Evolutionary conservation across 2,113 vertebrate species (phyloP).

Genomic region (Trogon surrucura): DNA sequence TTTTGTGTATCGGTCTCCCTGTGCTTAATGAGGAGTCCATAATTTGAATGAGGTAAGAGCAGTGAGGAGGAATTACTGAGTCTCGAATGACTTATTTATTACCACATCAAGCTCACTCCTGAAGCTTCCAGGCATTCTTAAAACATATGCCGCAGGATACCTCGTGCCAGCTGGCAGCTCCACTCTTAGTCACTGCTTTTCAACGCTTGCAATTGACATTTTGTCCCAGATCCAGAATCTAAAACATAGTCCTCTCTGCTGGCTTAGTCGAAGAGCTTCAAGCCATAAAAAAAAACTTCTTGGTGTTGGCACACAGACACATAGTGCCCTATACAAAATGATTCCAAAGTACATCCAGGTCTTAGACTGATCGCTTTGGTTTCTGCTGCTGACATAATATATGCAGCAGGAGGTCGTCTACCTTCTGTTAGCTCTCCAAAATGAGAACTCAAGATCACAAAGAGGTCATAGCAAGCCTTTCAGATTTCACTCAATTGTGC

Average conservation of each 20-base stretch:
- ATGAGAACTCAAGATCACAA: background rate
- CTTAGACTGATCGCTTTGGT: conserved; percentile 1
- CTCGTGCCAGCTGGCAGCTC: conserved; percentile 52
- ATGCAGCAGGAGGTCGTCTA: conserved; percentile 14
- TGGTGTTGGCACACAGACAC: background rate
- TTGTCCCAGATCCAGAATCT: conserved; percentile 43
- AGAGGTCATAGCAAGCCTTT: background rate
- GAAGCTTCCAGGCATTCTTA: conserved; percentile 39
- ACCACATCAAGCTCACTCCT: background rate
- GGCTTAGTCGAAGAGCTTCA: background rate
- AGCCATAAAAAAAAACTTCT: background rate
- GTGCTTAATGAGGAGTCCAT: background rate
- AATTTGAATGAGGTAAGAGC: conserved; percentile 14
- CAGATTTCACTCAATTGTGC: background rate
- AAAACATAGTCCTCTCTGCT: conserved; percentile 17
- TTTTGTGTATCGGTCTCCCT: background rate
- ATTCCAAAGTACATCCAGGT: background rate
- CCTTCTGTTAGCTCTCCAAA: conserved; percentile 49
- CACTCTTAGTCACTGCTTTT: background rate
- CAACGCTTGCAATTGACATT: background rate
- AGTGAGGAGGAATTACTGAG: background rate
- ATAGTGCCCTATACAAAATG: background rate
- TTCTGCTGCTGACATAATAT: conserved; percentile 20
- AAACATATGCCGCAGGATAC: background rate
- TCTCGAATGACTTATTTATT: background rate